Evolutionary conservation across 92 coral and sea anemone species (phyloP).

Genomic region (Epizoanthus fatuus): DNA sequence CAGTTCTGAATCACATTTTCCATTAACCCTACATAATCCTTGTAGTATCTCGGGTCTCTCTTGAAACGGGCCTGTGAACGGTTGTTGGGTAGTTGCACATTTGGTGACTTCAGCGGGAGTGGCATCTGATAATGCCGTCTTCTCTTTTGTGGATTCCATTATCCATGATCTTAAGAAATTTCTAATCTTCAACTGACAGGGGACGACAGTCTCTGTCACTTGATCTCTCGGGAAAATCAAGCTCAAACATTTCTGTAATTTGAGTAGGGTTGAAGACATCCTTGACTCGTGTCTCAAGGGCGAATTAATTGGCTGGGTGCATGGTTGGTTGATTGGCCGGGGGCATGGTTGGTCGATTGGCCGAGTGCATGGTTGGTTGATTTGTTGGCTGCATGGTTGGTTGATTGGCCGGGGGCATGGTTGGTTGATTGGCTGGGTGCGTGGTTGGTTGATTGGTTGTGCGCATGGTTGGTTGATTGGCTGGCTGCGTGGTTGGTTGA

Average conservation of each 20-base stretch:
- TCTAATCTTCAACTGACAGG: neutral
- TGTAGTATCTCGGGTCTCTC: constrained; percentile 24
- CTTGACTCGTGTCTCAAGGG: too few relatives aligned
- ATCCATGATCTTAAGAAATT: neutral
- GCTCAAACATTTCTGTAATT: neutral
- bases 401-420: too few relatives aligned
- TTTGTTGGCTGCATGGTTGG: too few relatives aligned
- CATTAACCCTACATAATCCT: constrained; percentile 63
- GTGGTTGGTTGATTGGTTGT: too few relatives aligned
- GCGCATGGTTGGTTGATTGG: too few relatives aligned
- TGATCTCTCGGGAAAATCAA: neutral
- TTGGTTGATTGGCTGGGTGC: too few relatives aligned
- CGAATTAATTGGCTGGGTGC: too few relatives aligned
- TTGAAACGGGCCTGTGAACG: constrained; percentile 45
- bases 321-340: too few relatives aligned
- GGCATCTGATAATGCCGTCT: constrained; percentile 67
- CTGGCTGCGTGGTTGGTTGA: too few relatives aligned
- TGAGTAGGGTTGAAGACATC: too few relatives aligned
- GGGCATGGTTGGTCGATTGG: too few relatives aligned
- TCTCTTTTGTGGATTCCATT: constrained; percentile 40
- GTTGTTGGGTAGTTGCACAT: constrained; percentile 51
- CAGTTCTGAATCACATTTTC: constrained; percentile 31
- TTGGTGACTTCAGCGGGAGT: constrained; percentile 25
- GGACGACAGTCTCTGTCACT: neutral
- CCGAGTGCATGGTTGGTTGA: too few relatives aligned